A percentile compares a stretch with the other conserved stretches of the same genome.
Evolutionary conservation across 2,797 vertebrate species (phyloP).

Genomic region (Mus spretus): DNA sequence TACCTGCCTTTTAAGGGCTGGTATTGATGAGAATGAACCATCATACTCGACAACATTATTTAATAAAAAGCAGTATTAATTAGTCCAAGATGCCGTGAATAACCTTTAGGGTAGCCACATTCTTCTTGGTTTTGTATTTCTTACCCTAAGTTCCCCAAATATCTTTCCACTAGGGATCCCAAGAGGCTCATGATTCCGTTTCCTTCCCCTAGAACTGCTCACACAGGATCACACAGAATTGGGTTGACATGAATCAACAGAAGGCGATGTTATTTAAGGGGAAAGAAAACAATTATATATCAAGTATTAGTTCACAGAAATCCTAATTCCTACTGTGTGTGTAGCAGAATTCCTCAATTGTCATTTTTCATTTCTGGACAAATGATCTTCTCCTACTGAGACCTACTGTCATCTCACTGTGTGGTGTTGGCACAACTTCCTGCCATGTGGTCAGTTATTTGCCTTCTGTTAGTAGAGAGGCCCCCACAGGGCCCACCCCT

Average conservation of each 20-base stretch:
- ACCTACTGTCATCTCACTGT: conserved; percentile 69
- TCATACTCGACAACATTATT: neutral
- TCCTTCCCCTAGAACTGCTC: conserved; percentile 6
- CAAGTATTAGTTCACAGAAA: neutral
- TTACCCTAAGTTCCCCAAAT: neutral
- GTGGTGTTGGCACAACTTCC: conserved; percentile 34
- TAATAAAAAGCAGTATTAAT: neutral
- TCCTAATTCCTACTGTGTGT: conserved; percentile 6
- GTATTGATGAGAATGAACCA: neutral
- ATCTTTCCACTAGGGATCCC: neutral
- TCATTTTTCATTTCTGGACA: conserved; percentile 71
- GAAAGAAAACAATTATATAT: conserved; percentile 15
- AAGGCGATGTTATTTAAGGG: conserved; percentile 37
- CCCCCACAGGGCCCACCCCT: neutral
- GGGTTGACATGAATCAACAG: neutral
- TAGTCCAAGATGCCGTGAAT: neutral
- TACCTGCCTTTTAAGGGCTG: neutral
- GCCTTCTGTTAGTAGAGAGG: conserved; percentile 58
- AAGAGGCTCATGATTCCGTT: neutral
- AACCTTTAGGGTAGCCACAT: neutral
- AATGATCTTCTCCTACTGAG: conserved; percentile 49
- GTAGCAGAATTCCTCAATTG: conserved; percentile 60
- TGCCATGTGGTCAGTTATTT: conserved; percentile 72
- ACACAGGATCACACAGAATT: neutral
- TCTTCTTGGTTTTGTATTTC: conserved; percentile 30